Evolutionary conservation across 2,888 invertebrate genomes (phyloP).

Genomic region (Heteropelma amictum): DNA sequence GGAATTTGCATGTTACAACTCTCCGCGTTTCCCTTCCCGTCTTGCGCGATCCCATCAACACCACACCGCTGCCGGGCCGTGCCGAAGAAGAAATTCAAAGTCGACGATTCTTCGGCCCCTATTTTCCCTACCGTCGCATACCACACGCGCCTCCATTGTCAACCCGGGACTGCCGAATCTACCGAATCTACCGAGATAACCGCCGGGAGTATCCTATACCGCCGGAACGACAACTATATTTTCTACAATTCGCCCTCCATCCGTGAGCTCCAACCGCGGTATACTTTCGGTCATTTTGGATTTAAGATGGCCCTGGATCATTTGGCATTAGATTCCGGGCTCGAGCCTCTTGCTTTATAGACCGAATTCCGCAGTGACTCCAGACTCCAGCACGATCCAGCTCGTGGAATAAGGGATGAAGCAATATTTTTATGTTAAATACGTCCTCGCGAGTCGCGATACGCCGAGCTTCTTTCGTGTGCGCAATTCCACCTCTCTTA

Average conservation of each 20-base stretch:
- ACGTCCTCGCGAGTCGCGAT: too few relatives aligned
- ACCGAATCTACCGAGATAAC: too few relatives aligned
- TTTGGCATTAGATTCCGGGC: slow-evolving; percentile 67
- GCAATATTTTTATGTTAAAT: too few relatives aligned
- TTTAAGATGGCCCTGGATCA: slow-evolving; percentile 73
- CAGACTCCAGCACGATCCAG: too few relatives aligned
- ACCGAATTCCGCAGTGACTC: slow-evolving; percentile 16
- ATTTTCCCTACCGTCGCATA: slow-evolving; percentile 1
- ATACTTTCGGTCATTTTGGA: slow-evolving; percentile 73
- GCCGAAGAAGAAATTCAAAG: background rate
- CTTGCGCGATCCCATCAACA: slow-evolving; percentile 5
- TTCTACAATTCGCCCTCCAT: background rate
- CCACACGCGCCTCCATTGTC: slow-evolving; percentile 23
- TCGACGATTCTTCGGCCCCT: slow-evolving; percentile 11
- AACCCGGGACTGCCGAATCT: background rate
- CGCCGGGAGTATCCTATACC: background rate
- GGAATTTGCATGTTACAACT: slow-evolving; percentile 77
- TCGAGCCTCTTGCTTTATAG: slow-evolving; percentile 72
- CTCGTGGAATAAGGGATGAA: too few relatives aligned
- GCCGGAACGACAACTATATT: background rate
- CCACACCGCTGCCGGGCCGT: background rate
- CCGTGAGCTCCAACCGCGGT: slow-evolving; percentile 64
- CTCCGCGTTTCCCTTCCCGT: slow-evolving; percentile 59
- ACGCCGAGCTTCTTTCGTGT: too few relatives aligned
- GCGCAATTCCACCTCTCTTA: too few relatives aligned